Evolutionary conservation across 2,113 vertebrate species (phyloP), one percentile per base, ranked within the genome.

Genomic region (Caloenas nicobarica): DNA sequence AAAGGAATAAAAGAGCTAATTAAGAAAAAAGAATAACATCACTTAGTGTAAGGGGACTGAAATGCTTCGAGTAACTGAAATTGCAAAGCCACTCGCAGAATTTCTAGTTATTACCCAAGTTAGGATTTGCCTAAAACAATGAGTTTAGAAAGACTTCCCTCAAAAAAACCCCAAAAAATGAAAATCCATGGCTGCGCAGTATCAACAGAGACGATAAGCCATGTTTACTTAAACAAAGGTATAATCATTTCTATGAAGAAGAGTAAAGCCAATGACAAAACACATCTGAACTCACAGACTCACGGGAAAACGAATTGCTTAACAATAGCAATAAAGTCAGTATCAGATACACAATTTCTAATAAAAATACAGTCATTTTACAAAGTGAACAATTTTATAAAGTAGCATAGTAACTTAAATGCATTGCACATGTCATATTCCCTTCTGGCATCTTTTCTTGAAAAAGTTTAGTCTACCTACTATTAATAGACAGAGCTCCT

Each of bases 401-500:
- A 73, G 23, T 8, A 48, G 24, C 2, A 17, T 0, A 48, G n/a
- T 7, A 40, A 69, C 17, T 65, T 33, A 21, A 90, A 54, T 2
- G 3, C 21, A 50, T 11, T 34, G 7, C 15, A 40, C 14, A 15
- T 3, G 2, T 24, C 26, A 5, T 33, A 31, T 21, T 17, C 71
- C 31, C 10, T 28, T 10, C 11, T 23, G 26, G 40, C 23, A 26
- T 51, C 12, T 26, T 6, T 68, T 50, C 48, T 50, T 44, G 6
- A 25, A 16, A 34, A 53, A 57, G 17, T 36, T 88, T 31, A 53
- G 88, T 95, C 87, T 79, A 98, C 98, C 33, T 96, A 99, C 99
- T 98, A 31, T 93, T 98, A 91, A 99, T 98, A 61, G 97, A 97
- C 31, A 99, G 98, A 34, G 97, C 98, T 70, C 98, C 98, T 17